Conservation (phyloP, 2,888 invertebrate genomes). For the Elysia crispata region DNA sequence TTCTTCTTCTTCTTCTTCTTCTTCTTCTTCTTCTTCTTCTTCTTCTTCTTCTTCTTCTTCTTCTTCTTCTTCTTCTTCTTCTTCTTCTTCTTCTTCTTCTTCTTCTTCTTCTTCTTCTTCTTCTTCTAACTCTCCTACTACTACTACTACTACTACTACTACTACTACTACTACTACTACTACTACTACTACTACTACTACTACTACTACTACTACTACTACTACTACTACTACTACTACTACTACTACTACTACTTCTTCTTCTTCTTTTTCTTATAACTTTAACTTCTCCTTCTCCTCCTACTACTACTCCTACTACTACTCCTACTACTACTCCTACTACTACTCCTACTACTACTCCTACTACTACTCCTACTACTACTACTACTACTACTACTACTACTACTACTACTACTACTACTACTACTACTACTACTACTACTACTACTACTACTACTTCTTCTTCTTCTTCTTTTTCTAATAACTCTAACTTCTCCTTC, state of each 20-base stretch:
- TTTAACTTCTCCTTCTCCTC: neutral
- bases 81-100: conserved; percentile 27
- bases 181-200: conserved; percentile 5
- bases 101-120: conserved; percentile 13
- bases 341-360: conserved; percentile 22
- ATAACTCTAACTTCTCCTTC: neutral
- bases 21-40: conserved; percentile 28
- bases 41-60: conserved; percentile 28
- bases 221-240: conserved; percentile 22
- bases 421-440: neutral
- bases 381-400: conserved; percentile 22
- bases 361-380: conserved; percentile 14
- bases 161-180: neutral
- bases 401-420: conserved; percentile 2
- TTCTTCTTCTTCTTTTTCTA: no score
- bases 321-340: neutral
- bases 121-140: no score
- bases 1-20: conserved; percentile 25
- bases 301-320: neutral
- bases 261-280: neutral
- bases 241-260: conserved; percentile 20
- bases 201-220: neutral
- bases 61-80: conserved; percentile 20
- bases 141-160: no score
- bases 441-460: conserved; percentile 20